Evolutionary conservation across 2,113 vertebrate species (phyloP).

Genomic region (Lepisosteus osseus): DNA sequence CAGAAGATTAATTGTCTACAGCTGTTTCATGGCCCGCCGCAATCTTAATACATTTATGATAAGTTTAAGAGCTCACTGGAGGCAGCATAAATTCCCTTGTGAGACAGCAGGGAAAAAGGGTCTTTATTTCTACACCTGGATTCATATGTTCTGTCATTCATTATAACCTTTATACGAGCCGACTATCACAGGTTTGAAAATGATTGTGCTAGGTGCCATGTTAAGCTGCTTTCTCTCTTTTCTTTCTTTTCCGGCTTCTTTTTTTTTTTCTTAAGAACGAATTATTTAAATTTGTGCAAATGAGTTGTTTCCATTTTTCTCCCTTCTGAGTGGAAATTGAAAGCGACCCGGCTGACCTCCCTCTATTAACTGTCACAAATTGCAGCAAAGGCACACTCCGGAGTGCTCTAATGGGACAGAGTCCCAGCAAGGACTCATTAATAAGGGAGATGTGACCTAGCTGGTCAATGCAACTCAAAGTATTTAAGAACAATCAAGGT

Average conservation of each 20-base stretch:
- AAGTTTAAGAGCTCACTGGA: conserved; percentile 95
- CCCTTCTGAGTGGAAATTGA: conserved; percentile 94
- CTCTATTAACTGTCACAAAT: conserved; percentile 97
- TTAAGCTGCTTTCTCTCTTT: conserved; percentile 34
- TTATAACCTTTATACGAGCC: conserved; percentile 79
- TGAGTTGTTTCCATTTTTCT: conserved; percentile 97
- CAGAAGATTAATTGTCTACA: conserved; percentile 99
- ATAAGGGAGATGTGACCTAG: conserved; percentile 83
- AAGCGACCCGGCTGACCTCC: conserved; percentile 93
- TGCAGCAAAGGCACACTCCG: conserved; percentile 86
- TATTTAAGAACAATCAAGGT: conserved; percentile 81
- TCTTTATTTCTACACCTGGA: conserved; percentile 96
- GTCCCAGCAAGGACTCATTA: conserved; percentile 82
- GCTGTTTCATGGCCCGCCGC: conserved; percentile 99
- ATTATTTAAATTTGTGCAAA: conserved; percentile 99
- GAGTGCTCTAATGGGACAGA: conserved; percentile 78
- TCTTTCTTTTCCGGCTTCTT: conserved; percentile 39
- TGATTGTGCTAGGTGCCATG: conserved; percentile 65
- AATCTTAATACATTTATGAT: conserved; percentile 99
- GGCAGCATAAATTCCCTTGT: conserved; percentile 80
- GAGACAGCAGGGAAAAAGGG: conserved; percentile 57
- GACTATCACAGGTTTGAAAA: conserved; percentile 66
- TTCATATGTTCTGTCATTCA: conserved; percentile 88
- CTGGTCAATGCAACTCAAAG: conserved; percentile 73
- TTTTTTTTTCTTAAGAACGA: conserved; percentile 55